phyloP scores from a whole-genome alignment of 2,113 vertebrate species.

The Heptranchias perlo region DNA sequence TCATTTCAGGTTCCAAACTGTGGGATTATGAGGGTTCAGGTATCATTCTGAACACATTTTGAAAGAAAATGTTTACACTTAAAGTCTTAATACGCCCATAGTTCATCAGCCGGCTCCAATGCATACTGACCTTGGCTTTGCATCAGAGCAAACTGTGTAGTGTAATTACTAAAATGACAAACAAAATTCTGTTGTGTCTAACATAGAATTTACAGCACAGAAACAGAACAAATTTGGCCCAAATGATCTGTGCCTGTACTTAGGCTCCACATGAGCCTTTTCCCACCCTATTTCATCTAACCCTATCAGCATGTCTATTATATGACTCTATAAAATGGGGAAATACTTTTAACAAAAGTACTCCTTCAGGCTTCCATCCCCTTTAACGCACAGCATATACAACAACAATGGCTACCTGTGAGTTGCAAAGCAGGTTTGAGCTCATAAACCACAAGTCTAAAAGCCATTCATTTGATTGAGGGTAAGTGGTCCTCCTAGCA shows the following conservation, averaged over 20 bases:
- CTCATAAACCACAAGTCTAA: neutral
- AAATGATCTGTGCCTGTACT: neutral
- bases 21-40: neutral
- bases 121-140: neutral
- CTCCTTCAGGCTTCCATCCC: neutral
- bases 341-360: neutral
- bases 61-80: neutral
- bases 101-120: neutral
- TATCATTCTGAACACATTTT: neutral
- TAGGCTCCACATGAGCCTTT: neutral
- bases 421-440: neutral
- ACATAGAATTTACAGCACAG: neutral
- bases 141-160: neutral
- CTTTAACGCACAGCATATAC: neutral
- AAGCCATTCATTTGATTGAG: neutral
- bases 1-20: neutral
- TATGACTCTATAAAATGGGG: neutral
- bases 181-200: neutral
- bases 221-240: neutral
- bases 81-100: neutral
- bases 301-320: neutral
- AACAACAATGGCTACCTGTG: neutral
- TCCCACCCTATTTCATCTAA: neutral
- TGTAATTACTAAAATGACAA: too few relatives aligned
- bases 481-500: neutral